Conservation (phyloP, 1,140 invertebrate species). For the Brachionus rotundiformis region DNA sequence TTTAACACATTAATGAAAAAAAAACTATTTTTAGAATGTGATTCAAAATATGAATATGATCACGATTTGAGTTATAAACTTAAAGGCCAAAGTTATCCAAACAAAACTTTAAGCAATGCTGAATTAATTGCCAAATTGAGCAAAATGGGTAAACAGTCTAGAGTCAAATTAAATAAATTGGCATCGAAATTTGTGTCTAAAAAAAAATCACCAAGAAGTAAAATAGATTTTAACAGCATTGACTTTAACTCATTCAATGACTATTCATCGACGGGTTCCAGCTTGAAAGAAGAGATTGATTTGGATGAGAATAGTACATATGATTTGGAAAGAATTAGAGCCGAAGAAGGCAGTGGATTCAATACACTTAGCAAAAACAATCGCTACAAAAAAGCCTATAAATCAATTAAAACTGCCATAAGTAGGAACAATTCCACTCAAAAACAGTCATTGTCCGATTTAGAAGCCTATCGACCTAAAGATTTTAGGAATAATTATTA, state of each 20-base stretch:
- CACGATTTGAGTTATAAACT: not conserved
- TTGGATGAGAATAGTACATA: not conserved
- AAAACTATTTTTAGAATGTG: not conserved
- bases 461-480: not conserved
- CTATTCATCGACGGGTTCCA: slow-evolving; percentile 25
- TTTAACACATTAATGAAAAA: not conserved
- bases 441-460: not conserved
- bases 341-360: not conserved
- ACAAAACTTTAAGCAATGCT: slow-evolving; percentile 27
- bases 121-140: slow-evolving; percentile 29
- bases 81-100: not conserved
- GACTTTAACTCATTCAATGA: slow-evolving; percentile 13
- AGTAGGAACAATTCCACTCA: not conserved
- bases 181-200: slow-evolving; percentile 34
- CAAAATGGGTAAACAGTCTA: slow-evolving; percentile 10
- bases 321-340: slow-evolving; percentile 4
- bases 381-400: slow-evolving; percentile 40
- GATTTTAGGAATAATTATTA: not conserved
- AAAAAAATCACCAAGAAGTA: slow-evolving; percentile 7
- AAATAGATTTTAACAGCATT: slow-evolving; percentile 20
- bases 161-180: slow-evolving; percentile 11
- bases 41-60: not conserved
- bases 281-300: not conserved
- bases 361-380: not conserved
- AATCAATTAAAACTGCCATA: slow-evolving; percentile 24